Conservation (phyloP, 2,888 invertebrate genomes). For the Fissipunctia ypsillon region DNA sequence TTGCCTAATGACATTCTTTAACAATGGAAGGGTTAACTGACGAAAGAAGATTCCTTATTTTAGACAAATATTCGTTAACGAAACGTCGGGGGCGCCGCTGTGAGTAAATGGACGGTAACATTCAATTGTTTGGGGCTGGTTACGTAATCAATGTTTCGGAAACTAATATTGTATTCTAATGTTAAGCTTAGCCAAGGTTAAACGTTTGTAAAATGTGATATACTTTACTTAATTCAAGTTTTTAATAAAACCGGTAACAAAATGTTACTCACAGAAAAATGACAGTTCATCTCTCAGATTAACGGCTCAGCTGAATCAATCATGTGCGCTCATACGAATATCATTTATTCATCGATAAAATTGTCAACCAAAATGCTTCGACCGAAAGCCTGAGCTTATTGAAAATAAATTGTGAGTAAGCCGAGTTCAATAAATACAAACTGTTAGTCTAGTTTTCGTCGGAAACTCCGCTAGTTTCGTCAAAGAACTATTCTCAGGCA, state of each 20-base stretch:
- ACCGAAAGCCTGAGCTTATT: conserved; percentile 19
- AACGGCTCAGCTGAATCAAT: conserved; percentile 37
- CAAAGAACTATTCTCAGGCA: conserved; percentile 22
- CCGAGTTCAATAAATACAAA: conserved; percentile 40
- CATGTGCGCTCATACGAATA: conserved; percentile 34
- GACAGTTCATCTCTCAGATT: conserved; percentile 42
- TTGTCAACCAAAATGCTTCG: conserved; percentile 35
- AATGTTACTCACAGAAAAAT: conserved; percentile 23
- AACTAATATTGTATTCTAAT: conserved; percentile 30
- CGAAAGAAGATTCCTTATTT: conserved; percentile 59
- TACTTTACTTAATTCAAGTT: background rate
- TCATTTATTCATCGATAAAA: conserved; percentile 50
- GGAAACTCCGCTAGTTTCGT: conserved; percentile 20
- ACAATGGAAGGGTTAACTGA: conserved; percentile 56
- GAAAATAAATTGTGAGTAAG: conserved; percentile 22
- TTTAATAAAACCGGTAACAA: background rate
- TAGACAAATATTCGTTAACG: conserved; percentile 51
- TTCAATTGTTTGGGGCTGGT: conserved; percentile 44
- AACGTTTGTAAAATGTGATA: background rate
- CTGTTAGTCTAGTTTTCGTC: conserved; percentile 9
- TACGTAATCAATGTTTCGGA: conserved; percentile 44
- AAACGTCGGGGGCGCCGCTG: conserved; percentile 35
- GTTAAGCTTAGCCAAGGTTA: background rate
- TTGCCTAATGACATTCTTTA: conserved; percentile 62
- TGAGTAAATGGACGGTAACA: conserved; percentile 47